phyloP scores from a whole-genome alignment of 2,888 invertebrate species.

The Agrypnus murinus region DNA sequence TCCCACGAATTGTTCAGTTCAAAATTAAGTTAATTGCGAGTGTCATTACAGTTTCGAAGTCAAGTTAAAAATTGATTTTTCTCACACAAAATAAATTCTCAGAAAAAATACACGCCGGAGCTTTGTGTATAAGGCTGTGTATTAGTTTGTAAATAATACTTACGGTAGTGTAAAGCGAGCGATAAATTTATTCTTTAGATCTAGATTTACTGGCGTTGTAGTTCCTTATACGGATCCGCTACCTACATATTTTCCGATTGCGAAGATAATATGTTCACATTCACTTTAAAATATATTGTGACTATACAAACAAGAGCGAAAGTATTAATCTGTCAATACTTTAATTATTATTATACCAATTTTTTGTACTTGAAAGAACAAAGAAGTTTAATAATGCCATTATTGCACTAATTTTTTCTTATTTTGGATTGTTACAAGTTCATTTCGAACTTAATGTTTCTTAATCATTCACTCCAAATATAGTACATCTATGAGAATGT shows the following conservation, averaged over 20 bases:
- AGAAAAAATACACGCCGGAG: constrained; percentile 7
- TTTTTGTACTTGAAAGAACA: too few species aligned
- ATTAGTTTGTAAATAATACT: too few species aligned
- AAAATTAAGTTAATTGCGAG: constrained; percentile 11
- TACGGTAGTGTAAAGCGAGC: neutral
- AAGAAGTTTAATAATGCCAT: too few species aligned
- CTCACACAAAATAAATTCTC: constrained; percentile 9
- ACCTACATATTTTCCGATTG: constrained; percentile 27
- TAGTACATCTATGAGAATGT: neutral
- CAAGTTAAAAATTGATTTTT: constrained; percentile 12
- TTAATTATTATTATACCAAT: too few species aligned
- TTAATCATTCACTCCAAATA: too few species aligned
- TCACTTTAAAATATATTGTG: constrained; percentile 28
- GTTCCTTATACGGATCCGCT: constrained; percentile 36
- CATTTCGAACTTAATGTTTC: too few species aligned
- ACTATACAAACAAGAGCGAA: constrained; percentile 11
- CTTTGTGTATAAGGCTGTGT: neutral
- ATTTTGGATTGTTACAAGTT: too few species aligned
- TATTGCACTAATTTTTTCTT: too few species aligned
- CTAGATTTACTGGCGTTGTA: constrained; percentile 25
- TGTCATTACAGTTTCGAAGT: constrained; percentile 12
- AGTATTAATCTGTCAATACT: neutral
- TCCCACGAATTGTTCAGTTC: constrained; percentile 10
- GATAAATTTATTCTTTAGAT: constrained; percentile 26
- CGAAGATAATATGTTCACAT: constrained; percentile 35